These are phyloP conservation scores for Mionectes macconnelli DNA, from an alignment of 2,113 vertebrate genomes.

Conservation along the genomic window DNA sequence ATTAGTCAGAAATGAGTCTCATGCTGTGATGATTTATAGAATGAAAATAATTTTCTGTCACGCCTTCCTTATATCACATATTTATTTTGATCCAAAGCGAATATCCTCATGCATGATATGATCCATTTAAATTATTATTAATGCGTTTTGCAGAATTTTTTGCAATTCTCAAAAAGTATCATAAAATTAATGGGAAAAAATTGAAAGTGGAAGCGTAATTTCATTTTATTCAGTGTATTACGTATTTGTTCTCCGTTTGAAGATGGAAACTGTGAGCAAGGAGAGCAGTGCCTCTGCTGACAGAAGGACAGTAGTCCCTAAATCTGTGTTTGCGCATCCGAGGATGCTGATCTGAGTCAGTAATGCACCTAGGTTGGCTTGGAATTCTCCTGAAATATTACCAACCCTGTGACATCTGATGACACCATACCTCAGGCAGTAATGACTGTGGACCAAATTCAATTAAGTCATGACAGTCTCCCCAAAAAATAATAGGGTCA, in stretches of 20 bases:
- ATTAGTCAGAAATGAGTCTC: conserved; percentile 50
- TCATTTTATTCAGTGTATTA: neutral
- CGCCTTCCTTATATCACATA: neutral
- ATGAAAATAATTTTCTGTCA: neutral
- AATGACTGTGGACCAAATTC: neutral
- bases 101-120: neutral
- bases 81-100: neutral
- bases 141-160: neutral
- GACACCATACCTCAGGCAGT: neutral
- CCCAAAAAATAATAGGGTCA: neutral
- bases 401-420: neutral
- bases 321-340: neutral
- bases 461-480: neutral
- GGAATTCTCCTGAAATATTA: neutral
- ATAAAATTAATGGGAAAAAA: neutral
- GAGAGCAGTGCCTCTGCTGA: neutral
- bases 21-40: neutral
- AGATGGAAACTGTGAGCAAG: neutral
- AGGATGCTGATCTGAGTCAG: neutral
- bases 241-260: neutral
- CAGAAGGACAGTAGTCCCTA: neutral
- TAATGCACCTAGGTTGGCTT: neutral
- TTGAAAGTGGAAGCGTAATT: neutral
- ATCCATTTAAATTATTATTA: neutral
- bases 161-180: neutral